Base-by-base conservation (phyloP, 2,113 vertebrate genomes). In the Todiramphus chloris region DNA sequence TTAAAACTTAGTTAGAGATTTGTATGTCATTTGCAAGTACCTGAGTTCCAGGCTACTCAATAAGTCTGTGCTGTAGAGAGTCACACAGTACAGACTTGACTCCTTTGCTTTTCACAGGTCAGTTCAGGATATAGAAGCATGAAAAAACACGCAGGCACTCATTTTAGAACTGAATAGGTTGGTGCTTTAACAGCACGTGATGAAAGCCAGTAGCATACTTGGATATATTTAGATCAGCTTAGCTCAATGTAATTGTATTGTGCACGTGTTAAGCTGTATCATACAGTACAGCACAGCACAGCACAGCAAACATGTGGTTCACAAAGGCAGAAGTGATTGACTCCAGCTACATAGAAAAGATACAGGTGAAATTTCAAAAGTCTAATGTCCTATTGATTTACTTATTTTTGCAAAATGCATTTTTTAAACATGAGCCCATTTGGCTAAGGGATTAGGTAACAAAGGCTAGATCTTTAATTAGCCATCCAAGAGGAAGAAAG, bases 1-100 rank as follows among this genome's bases (percentile, higher is more conserved):
- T 96, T 94, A 96, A 85, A 66, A 51, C 78, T 92, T 77, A 43
- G 14, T 35, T 68, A 89, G 53, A 84, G 51, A 51, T 95, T 93
- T 92, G 37, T 64, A 28, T 92, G 64, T 90, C 89, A 55, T 44
- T 95, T 72, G 30, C 39, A 81, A 80, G 55, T 66, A 63, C 58
- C 16, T 39, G 60, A 83, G 68, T 63, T 87, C 69, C 83, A 51
- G 28, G 27, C 62, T 86, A 50, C 75, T 89, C 53, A 33, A 20
- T 81, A 87, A 76, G 63, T 41, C 87, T 74, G 33, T 77, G 62
- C 85, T 74, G 39, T 35, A 30, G 55, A 46, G 77, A 93, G 53
- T 28, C 33, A 48, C 1, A 0, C 50, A 33, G 30, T 20, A 78
- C 46, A 68, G 60, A 76, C 28, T 44, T 66, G 70, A 62, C 50